Base-by-base conservation (phyloP, 1,140 invertebrate genomes). In the Drosophila yakuba region DNA sequence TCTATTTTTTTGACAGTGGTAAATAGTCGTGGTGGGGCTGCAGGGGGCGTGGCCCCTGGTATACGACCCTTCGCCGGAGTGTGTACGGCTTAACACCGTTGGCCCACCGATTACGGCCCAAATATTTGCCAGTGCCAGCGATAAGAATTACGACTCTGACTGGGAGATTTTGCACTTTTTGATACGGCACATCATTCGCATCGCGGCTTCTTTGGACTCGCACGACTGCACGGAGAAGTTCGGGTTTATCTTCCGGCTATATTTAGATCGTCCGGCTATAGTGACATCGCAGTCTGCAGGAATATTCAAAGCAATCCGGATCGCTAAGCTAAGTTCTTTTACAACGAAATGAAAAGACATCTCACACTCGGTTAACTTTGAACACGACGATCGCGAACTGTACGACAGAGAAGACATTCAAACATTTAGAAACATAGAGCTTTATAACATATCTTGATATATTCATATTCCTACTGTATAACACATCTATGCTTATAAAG, bases 51-150 rank as follows among this genome's bases (percentile, higher is more conserved):
- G 45, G 36, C 51, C 23, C 12, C 10, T 10, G 10, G 55, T 75
- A 38, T 75, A 75, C 35, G 47, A 75, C 20, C 32, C 28, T 36
- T 41, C 23, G 41, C 12, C 38, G 8, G 43, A 78, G 52, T 52
- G 41, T 62, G 39, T 36, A 20, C 11, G 56, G 47, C 39, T 76
- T 76, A 76, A 50, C 73, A 76, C 73, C 50, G 6, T 60, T 38
- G 43, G 36, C 56, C 35, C 47, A 52, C 60, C 36, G 38, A 45
- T 50, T 50, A 38, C 14, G 43, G 36, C 20, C 39, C 32, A 76
- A 66, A 76, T 76, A 76, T 76, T 74, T 74, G 47, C 72, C 43
- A 54, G 41, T 71, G 68, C 15, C 51, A 43, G 25, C 35, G 72
- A 74, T 74, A 74, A 57, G 61, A 32, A 28, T 57, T 75, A 64